A percentile compares a stretch with the other conserved stretches of the same genome.
Conservation (phyloP, 2,113 vertebrate genomes). For the Neopipo cinnamomea region DNA sequence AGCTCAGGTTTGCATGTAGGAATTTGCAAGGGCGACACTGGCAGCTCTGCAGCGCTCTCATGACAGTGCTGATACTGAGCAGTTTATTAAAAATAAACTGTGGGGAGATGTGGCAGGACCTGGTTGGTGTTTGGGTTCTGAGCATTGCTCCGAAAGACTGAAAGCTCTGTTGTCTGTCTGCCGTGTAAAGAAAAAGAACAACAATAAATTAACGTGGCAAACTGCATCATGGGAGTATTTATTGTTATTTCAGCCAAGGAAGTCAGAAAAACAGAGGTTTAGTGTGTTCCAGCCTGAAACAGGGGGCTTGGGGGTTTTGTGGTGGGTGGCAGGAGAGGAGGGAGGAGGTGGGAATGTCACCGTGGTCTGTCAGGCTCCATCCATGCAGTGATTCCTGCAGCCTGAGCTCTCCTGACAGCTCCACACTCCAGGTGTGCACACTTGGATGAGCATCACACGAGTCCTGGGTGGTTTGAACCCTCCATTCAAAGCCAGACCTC, state of each 20-base stretch:
- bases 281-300: not conserved
- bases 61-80: not conserved
- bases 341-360: not conserved
- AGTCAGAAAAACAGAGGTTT: not conserved
- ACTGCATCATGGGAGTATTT: not conserved
- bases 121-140: not conserved
- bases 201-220: conserved; percentile 67
- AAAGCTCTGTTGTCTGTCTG: conserved; percentile 35
- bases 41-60: not conserved
- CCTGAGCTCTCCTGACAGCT: not conserved
- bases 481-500: not conserved
- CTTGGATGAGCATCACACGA: not conserved
- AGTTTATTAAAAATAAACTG: not conserved
- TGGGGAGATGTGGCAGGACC: not conserved
- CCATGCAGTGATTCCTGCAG: not conserved
- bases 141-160: not conserved
- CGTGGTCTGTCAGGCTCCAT: not conserved
- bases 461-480: not conserved
- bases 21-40: not conserved
- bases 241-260: not conserved
- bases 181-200: conserved; percentile 48
- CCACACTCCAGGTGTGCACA: accelerated
- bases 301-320: not conserved
- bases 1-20: conserved; percentile 47
- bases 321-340: not conserved